These are phyloP conservation scores for Rhopalosiphum padi DNA, from an alignment of 1,140 invertebrate species.

Conservation along the genomic window DNA sequence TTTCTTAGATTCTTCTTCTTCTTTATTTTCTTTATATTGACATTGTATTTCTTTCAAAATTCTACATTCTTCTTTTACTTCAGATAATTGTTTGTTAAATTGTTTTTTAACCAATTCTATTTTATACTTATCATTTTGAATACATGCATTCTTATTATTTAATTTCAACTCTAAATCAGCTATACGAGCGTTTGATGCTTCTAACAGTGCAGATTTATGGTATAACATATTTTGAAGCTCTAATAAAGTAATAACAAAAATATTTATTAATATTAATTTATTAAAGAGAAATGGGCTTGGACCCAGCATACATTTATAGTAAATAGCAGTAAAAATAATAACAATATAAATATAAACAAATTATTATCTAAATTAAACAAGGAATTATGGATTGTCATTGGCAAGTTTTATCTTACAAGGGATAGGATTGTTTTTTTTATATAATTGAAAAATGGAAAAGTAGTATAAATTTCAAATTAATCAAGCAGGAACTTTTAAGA, in stretches of 20 bases:
- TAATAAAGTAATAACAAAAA: slow-evolving; percentile 20
- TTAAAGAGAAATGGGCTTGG: not conserved
- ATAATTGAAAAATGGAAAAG: not conserved
- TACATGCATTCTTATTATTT: slow-evolving; percentile 65
- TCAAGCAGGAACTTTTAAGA: not conserved
- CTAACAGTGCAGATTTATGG: slow-evolving; percentile 62
- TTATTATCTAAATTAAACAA: not conserved
- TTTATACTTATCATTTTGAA: slow-evolving; percentile 65
- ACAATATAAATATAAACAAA: not conserved
- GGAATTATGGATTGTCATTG: not conserved
- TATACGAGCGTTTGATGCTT: slow-evolving; percentile 66
- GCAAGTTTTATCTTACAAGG: too few species aligned
- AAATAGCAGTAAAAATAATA: not conserved
- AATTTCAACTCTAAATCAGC: slow-evolving; percentile 66
- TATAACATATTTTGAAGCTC: slow-evolving; percentile 59
- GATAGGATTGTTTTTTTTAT: not conserved
- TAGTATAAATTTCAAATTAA: not conserved
- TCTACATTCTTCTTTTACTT: slow-evolving; percentile 60
- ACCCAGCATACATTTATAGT: not conserved
- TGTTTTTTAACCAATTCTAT: slow-evolving; percentile 67
- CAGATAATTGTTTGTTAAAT: slow-evolving; percentile 66
- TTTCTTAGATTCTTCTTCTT: slow-evolving; percentile 28
- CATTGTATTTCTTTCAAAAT: slow-evolving; percentile 38
- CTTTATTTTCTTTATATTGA: not conserved
- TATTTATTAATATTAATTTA: not conserved